Evolutionary conservation across 2,888 invertebrate species (phyloP).

Genomic region (Diachrysia chrysitis): DNA sequence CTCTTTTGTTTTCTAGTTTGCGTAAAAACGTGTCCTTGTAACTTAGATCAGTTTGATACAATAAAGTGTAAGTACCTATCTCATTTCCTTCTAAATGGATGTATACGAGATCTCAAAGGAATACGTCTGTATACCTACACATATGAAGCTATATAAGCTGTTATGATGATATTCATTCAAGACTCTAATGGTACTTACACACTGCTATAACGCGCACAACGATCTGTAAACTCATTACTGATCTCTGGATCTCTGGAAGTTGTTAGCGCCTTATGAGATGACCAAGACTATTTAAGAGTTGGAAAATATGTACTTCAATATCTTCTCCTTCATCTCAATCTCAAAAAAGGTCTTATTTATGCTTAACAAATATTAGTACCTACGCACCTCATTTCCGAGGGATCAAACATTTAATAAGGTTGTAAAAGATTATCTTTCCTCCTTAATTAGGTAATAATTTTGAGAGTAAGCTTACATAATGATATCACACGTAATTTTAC

Average conservation of each 20-base stretch:
- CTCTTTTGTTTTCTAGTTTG: background rate
- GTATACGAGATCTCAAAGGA: background rate
- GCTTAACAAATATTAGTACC: background rate
- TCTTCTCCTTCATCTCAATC: background rate
- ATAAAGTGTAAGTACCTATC: constrained; percentile 7
- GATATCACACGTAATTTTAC: constrained; percentile 18
- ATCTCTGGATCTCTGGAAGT: background rate
- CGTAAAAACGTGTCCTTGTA: constrained; percentile 1
- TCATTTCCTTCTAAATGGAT: constrained; percentile 7
- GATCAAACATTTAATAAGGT: constrained; percentile 9
- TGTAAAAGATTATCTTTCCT: constrained; percentile 28
- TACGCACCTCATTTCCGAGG: background rate
- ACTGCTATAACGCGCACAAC: background rate
- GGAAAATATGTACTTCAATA: background rate
- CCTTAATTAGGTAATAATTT: constrained; percentile 23
- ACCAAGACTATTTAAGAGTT: background rate
- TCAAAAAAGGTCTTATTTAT: background rate
- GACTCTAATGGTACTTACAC: background rate
- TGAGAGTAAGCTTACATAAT: background rate
- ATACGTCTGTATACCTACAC: background rate
- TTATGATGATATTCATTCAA: background rate
- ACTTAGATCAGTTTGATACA: constrained; percentile 1
- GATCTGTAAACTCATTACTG: constrained; percentile 6
- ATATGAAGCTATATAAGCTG: background rate
- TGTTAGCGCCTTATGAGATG: background rate